A percentile compares a stretch with the other conserved stretches of the same genome.
These are phyloP conservation scores for Ondatra zibethicus DNA, from an alignment of 2,113 vertebrate genomes.

Conservation along the genomic window DNA sequence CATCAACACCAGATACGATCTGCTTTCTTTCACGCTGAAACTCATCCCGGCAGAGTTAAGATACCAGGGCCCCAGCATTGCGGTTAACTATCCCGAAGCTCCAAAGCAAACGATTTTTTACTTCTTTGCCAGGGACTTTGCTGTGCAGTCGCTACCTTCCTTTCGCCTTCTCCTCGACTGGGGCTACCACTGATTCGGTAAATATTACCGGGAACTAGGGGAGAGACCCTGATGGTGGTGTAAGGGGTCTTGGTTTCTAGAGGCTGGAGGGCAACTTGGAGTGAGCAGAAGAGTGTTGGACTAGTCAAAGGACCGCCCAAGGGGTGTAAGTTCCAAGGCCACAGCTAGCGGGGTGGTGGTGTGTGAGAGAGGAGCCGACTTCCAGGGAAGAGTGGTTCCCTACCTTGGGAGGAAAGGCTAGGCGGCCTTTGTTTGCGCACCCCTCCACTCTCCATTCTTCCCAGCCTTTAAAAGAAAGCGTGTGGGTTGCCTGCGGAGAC, in stretches of 20 bases:
- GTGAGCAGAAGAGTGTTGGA: not conserved
- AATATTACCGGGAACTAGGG: not conserved
- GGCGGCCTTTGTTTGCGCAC: not conserved
- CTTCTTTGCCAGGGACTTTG: slow-evolving; percentile 55
- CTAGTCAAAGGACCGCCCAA: not conserved
- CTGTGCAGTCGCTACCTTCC: not conserved
- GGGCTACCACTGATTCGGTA: slow-evolving; percentile 46
- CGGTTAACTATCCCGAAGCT: slow-evolving; percentile 58
- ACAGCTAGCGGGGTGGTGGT: not conserved
- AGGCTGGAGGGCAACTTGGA: too few relatives aligned
- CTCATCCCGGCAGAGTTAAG: not conserved
- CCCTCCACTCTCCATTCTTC: not conserved
- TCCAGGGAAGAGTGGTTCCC: not conserved
- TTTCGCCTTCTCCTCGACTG: not conserved
- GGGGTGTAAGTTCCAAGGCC: not conserved
- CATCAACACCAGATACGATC: slow-evolving; percentile 64
- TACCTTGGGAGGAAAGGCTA: not conserved
- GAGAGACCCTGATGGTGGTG: not conserved
- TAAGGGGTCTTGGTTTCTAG: not conserved
- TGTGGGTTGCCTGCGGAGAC: not conserved
- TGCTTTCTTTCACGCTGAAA: not conserved
- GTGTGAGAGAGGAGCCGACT: not conserved
- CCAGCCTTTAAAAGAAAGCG: not conserved
- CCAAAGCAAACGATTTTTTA: slow-evolving; percentile 21
- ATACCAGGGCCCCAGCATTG: slow-evolving; percentile 33